These are phyloP conservation scores for Lasius platythorax DNA, from an alignment of 2,888 invertebrate species.

Conservation along the genomic window DNA sequence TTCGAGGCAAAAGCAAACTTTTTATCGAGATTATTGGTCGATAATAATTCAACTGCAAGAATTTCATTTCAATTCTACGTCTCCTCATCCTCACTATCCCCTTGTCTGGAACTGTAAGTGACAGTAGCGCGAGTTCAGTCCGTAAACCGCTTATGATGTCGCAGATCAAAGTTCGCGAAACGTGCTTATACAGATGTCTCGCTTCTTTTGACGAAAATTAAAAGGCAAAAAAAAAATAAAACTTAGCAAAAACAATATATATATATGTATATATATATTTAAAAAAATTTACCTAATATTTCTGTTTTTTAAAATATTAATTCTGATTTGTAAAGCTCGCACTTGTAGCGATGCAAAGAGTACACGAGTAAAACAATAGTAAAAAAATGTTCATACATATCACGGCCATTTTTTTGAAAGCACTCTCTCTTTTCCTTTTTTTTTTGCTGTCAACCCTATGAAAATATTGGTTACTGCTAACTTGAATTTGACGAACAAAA, in stretches of 20 bases:
- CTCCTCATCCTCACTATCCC: slow-evolving; percentile 37
- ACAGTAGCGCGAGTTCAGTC: slow-evolving; percentile 75
- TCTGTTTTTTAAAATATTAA: neutral
- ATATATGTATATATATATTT: neutral
- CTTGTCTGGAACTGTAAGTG: slow-evolving; percentile 76
- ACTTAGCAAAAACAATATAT: neutral
- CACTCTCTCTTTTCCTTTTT: neutral
- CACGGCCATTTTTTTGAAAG: slow-evolving; percentile 1
- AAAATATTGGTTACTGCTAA: slow-evolving; percentile 17
- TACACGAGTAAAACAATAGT: neutral
- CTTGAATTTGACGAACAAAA: slow-evolving; percentile 46
- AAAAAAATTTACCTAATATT: neutral
- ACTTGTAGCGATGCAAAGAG: neutral
- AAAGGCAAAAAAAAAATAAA: neutral
- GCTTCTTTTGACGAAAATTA: neutral
- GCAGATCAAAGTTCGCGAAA: slow-evolving; percentile 8
- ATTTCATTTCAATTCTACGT: slow-evolving; percentile 79
- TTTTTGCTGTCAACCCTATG: neutral
- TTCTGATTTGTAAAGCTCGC: neutral
- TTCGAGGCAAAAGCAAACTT: slow-evolving; percentile 72
- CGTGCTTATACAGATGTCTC: neutral
- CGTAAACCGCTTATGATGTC: slow-evolving; percentile 24
- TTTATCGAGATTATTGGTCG: slow-evolving; percentile 78
- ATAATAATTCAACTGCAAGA: slow-evolving; percentile 80
- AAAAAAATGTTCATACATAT: neutral